Conservation (phyloP, 2,888 invertebrate genomes). For the Marronus borbonicus region DNA sequence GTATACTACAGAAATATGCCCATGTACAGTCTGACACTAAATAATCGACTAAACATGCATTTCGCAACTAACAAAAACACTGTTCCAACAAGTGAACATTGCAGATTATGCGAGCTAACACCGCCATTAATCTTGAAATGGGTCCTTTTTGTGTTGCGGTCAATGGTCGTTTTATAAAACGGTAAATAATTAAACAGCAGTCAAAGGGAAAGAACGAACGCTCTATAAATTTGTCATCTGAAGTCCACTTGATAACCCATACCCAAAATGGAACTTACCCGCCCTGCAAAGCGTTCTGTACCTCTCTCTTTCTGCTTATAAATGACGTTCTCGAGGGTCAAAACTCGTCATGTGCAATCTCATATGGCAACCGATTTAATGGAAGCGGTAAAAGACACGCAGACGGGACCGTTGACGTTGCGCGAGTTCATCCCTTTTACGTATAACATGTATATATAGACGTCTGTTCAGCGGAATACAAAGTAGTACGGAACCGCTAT, state of each 20-base stretch:
- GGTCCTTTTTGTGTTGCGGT: constrained; percentile 34
- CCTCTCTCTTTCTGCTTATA: constrained; percentile 5
- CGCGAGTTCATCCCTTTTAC: not conserved
- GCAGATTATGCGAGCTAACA: constrained; percentile 16
- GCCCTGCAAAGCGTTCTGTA: not conserved
- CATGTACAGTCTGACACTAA: not conserved
- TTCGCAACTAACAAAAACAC: constrained; percentile 27
- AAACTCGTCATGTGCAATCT: constrained; percentile 20
- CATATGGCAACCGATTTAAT: constrained; percentile 13
- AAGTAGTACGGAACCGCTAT: not conserved
- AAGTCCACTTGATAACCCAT: constrained; percentile 9
- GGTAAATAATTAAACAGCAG: constrained; percentile 35
- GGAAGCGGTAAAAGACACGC: constrained; percentile 23
- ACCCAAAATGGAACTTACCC: constrained; percentile 21
- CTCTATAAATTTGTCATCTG: constrained; percentile 7
- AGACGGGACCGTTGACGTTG: not conserved
- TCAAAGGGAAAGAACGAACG: constrained; percentile 35
- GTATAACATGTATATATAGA: not conserved
- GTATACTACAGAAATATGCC: not conserved
- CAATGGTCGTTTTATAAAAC: constrained; percentile 38
- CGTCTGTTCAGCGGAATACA: not conserved
- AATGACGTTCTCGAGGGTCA: constrained; percentile 5
- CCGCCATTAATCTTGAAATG: constrained; percentile 37
- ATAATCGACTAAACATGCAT: not conserved
- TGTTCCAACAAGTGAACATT: constrained; percentile 21